phyloP scores from a whole-genome alignment of 2,888 invertebrate species.

The Platycnemis pennipes region DNA sequence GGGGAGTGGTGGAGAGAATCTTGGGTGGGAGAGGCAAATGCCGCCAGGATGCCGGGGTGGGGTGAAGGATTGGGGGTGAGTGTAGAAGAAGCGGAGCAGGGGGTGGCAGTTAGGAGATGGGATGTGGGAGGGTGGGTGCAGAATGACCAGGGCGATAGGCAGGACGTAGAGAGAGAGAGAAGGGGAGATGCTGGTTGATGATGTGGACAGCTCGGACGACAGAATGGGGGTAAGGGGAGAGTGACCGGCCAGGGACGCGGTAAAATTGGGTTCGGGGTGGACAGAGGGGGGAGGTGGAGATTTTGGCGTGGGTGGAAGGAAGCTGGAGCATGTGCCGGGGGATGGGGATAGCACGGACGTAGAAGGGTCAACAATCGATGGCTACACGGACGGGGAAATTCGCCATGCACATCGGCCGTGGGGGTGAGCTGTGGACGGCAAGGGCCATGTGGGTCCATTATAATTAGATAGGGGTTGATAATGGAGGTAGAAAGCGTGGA shows the following conservation, averaged over 20 bases:
- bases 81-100: no score
- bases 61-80: no score
- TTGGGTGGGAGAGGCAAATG: no score
- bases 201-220: not conserved
- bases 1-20: no score
- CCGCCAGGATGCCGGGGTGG: no score
- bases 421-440: not conserved
- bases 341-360: not conserved
- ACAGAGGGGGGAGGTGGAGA: not conserved
- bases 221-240: not conserved
- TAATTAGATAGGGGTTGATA: conserved; percentile 39
- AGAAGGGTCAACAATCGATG: conserved; percentile 18
- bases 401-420: not conserved
- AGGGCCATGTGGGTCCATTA: conserved; percentile 6
- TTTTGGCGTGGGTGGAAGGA: not conserved
- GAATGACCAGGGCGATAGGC: no score
- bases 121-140: no score
- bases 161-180: not conserved
- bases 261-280: not conserved
- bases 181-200: not conserved
- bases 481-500: conserved; percentile 27
- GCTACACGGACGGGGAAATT: conserved; percentile 6
- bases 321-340: not conserved
- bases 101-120: no score
- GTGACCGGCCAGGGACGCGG: not conserved